A percentile compares a stretch with the other conserved stretches of the same genome.
These are phyloP conservation scores for Lasioglossum oenotherae DNA, from an alignment of 2,888 invertebrate genomes.

Conservation along the genomic window DNA sequence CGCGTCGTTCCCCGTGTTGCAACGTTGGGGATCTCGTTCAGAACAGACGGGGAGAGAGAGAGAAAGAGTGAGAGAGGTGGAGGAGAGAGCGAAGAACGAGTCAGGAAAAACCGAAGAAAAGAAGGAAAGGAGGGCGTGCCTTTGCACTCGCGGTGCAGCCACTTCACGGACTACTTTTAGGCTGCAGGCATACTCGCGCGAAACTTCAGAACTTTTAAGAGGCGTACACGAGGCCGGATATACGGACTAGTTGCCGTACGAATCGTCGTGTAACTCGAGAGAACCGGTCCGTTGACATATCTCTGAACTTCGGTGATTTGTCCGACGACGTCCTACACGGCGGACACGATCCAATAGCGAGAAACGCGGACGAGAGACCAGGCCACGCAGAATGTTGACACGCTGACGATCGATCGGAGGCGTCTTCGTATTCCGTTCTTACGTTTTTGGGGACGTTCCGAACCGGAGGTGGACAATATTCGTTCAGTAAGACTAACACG, in stretches of 20 bases:
- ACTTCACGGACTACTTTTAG: constrained; percentile 58
- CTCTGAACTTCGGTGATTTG: constrained; percentile 19
- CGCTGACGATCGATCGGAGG: not conserved
- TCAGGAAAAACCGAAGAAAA: constrained; percentile 10
- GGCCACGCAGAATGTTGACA: not conserved
- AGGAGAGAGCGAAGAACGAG: not conserved
- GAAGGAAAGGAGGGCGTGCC: constrained; percentile 45
- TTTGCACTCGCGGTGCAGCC: constrained; percentile 40
- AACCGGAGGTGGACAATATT: not conserved
- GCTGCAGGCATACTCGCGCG: constrained; percentile 59
- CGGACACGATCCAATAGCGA: not conserved
- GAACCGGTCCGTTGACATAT: constrained; percentile 33
- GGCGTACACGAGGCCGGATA: constrained; percentile 70
- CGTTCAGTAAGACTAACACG: no score
- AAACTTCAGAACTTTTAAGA: constrained; percentile 74
- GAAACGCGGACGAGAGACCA: not conserved
- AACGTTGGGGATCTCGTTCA: constrained; percentile 49
- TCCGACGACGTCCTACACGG: not conserved
- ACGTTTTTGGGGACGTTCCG: not conserved
- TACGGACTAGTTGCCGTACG: constrained; percentile 52
- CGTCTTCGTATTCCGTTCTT: not conserved
- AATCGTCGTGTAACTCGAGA: constrained; percentile 54
- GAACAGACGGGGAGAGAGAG: not conserved
- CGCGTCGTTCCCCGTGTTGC: constrained; percentile 66
- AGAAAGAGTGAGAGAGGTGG: not conserved